phyloP scores from a whole-genome alignment of 2,113 vertebrate genomes.

The Anseranas semipalmata region DNA sequence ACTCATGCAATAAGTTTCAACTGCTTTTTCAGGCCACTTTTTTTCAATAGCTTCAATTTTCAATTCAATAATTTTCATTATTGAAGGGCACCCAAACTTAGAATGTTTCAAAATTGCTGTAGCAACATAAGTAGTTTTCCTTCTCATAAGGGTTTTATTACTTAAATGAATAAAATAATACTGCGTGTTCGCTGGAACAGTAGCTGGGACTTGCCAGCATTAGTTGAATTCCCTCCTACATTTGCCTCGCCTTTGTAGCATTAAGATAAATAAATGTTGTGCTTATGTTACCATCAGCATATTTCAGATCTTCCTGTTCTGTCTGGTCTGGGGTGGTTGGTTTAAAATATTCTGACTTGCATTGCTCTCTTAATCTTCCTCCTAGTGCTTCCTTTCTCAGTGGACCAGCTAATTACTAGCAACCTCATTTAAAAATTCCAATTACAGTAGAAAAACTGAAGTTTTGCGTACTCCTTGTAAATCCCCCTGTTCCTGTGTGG shows the following conservation, averaged over 20 bases:
- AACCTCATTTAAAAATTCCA: neutral
- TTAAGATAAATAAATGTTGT: neutral
- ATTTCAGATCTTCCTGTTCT: neutral
- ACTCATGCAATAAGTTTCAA: neutral
- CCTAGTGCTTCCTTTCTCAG: neutral
- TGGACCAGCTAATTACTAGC: neutral
- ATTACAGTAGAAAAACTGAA: neutral
- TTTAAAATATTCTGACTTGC: neutral
- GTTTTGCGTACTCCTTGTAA: neutral
- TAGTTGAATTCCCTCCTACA: neutral
- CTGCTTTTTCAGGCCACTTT: neutral
- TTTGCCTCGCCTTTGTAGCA: neutral
- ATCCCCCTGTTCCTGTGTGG: neutral
- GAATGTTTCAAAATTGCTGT: neutral
- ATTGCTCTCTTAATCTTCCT: neutral
- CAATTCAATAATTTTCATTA: neutral
- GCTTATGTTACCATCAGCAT: accelerated
- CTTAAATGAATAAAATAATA: neutral
- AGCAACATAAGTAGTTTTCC: neutral
- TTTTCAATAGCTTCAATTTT: neutral
- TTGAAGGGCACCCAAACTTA: neutral
- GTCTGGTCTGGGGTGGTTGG: neutral
- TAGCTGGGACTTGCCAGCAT: neutral
- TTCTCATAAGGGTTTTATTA: neutral
- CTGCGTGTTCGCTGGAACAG: neutral